Conservation (phyloP, 1,140 invertebrate genomes). For the Rhynchophorus ferrugineus region DNA sequence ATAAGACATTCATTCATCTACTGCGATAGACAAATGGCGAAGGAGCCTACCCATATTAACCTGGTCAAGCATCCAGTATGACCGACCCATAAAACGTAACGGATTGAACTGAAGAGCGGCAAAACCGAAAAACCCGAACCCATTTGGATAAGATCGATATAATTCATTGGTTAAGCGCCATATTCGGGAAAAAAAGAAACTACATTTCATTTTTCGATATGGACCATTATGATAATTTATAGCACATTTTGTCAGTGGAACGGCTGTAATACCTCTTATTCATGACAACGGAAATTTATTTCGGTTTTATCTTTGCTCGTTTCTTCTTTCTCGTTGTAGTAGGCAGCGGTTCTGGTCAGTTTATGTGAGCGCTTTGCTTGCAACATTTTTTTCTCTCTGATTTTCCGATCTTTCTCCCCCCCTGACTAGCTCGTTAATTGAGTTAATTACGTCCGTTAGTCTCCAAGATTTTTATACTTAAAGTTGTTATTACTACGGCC, state of each 20-base stretch:
- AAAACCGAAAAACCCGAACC: neutral
- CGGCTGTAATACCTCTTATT: conserved; percentile 6
- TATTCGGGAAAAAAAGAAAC: neutral
- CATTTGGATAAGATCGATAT: neutral
- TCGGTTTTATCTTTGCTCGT: conserved; percentile 6
- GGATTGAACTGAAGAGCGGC: neutral
- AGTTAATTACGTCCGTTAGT: no score
- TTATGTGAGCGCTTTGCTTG: no score
- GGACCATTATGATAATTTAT: conserved; percentile 7
- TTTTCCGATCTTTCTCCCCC: no score
- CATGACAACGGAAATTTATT: conserved; percentile 8
- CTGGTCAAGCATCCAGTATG: neutral
- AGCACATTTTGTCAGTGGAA: conserved; percentile 6
- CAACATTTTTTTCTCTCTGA: no score
- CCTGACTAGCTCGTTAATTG: no score
- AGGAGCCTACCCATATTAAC: no score
- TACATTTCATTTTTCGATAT: conserved; percentile 6
- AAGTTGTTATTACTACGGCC: no score
- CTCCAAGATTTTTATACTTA: no score
- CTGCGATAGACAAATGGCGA: no score
- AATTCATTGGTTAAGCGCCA: no score
- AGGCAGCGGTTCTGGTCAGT: neutral
- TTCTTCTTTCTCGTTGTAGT: conserved; percentile 1
- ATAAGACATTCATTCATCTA: no score
- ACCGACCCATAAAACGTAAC: neutral